Evolutionary conservation across 2,888 invertebrate species (phyloP).

Genomic region (Artemia sp.): DNA sequence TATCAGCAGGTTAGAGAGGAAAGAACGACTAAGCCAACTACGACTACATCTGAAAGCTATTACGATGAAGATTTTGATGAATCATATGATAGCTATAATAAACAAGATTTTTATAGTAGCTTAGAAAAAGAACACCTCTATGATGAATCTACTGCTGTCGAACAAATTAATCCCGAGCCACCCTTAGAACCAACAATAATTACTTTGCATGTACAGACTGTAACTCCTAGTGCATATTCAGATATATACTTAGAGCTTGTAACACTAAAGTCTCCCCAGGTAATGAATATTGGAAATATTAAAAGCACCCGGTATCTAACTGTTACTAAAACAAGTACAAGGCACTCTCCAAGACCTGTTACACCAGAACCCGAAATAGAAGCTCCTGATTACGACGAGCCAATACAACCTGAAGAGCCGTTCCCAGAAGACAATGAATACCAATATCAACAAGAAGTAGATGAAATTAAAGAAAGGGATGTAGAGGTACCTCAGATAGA

Average conservation of each 20-base stretch:
- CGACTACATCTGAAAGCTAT: slow-evolving; percentile 14
- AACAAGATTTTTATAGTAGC: slow-evolving; percentile 9
- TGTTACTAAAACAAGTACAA: slow-evolving; percentile 40
- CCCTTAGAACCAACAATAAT: slow-evolving; percentile 38
- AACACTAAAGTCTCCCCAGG: slow-evolving; percentile 72
- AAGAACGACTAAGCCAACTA: slow-evolving; percentile 13
- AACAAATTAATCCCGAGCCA: slow-evolving; percentile 34
- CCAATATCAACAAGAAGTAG: no score
- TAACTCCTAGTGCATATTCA: slow-evolving; percentile 65
- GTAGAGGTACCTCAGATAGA: background rate
- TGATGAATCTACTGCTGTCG: slow-evolving; percentile 22
- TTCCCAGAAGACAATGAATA: slow-evolving; percentile 51
- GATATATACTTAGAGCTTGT: slow-evolving; percentile 67
- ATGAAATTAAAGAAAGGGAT: background rate
- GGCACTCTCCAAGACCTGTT: slow-evolving; percentile 26
- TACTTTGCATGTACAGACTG: slow-evolving; percentile 71
- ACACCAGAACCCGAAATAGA: slow-evolving; percentile 26
- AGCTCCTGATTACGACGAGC: slow-evolving; percentile 23
- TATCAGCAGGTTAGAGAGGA: slow-evolving; percentile 4
- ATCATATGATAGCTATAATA: slow-evolving; percentile 18
- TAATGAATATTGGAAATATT: slow-evolving; percentile 69
- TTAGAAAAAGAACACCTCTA: slow-evolving; percentile 24
- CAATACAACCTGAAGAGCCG: slow-evolving; percentile 39
- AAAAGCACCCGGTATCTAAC: slow-evolving; percentile 74
- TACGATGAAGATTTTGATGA: slow-evolving; percentile 17